phyloP scores from a whole-genome alignment of 2,888 invertebrate species.

The Bombyx huttoni region DNA sequence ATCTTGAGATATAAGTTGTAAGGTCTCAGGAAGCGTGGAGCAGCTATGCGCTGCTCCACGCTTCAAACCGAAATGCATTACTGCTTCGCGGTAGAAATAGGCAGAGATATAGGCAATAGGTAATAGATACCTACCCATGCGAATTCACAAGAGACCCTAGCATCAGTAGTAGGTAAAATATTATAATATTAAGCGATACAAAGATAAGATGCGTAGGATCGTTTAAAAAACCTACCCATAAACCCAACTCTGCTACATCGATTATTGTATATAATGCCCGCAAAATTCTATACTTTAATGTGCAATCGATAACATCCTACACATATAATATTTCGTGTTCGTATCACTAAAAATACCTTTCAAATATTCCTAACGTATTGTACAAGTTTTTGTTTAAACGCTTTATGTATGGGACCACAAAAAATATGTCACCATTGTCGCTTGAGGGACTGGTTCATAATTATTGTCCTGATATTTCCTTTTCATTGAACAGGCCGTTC shows the following conservation, averaged over 20 bases:
- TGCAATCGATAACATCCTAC: neutral
- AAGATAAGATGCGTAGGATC: too few species aligned
- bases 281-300: neutral
- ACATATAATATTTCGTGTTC: neutral
- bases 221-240: too few species aligned
- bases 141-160: too few species aligned
- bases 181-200: too few species aligned
- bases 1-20: too few species aligned
- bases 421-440: conserved; percentile 57
- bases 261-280: neutral
- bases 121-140: too few species aligned
- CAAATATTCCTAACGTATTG: conserved; percentile 4
- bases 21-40: too few species aligned
- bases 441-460: conserved; percentile 42
- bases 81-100: too few species aligned
- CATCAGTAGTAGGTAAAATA: too few species aligned
- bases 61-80: too few species aligned
- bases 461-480: conserved; percentile 57
- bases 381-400: conserved; percentile 31
- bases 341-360: neutral
- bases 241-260: neutral
- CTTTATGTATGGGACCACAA: conserved; percentile 36
- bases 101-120: too few species aligned
- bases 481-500: conserved; percentile 38
- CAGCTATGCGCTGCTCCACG: too few species aligned